phyloP scores from a whole-genome alignment of 2,113 vertebrate species.

The Calypte anna region DNA sequence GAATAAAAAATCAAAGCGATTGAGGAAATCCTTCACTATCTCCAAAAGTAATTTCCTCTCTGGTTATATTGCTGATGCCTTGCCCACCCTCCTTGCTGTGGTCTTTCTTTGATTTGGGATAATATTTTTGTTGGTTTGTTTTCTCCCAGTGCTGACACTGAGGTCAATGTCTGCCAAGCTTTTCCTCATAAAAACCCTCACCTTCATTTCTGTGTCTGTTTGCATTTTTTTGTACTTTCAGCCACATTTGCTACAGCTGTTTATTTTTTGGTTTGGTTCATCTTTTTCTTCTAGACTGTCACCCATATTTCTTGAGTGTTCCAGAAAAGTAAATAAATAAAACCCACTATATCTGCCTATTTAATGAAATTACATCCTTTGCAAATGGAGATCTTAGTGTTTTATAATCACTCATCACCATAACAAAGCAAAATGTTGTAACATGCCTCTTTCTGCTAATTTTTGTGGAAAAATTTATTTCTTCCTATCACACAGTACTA shows the following conservation, averaged over 20 bases:
- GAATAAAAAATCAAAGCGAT: background rate
- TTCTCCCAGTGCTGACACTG: background rate
- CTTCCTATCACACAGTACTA: background rate
- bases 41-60: background rate
- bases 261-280: too few relatives aligned
- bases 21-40: background rate
- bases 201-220: background rate
- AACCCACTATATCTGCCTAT: fast-evolving
- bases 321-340: background rate
- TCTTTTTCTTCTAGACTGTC: background rate
- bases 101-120: background rate
- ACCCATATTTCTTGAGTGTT: background rate
- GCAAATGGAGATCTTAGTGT: background rate
- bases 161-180: background rate
- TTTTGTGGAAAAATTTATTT: background rate
- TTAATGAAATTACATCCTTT: background rate
- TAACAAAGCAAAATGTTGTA: background rate
- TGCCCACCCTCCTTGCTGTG: background rate
- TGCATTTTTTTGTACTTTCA: background rate
- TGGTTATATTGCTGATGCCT: background rate
- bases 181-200: background rate
- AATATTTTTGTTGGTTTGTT: background rate
- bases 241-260: background rate
- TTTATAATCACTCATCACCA: background rate
- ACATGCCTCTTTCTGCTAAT: background rate